Evolutionary conservation across 2,888 invertebrate species (phyloP).

Genomic region (Dermolepida albohirtum): DNA sequence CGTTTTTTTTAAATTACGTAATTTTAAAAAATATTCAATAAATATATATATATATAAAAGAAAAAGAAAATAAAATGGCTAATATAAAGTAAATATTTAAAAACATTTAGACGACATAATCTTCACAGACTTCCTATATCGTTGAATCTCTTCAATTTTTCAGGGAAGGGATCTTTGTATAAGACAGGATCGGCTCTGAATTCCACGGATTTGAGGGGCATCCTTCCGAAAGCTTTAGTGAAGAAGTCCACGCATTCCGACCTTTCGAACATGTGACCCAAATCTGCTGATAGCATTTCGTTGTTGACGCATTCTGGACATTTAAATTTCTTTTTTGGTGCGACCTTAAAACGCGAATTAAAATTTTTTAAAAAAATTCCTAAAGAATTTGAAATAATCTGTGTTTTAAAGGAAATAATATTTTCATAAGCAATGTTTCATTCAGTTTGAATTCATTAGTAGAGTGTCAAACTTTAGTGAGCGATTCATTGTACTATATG

Average conservation of each 20-base stretch:
- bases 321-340: conserved; percentile 96
- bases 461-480: too few species aligned
- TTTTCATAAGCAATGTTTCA: too few species aligned
- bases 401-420: too few species aligned
- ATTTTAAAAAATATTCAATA: too few species aligned
- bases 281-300: conserved; percentile 93
- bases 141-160: conserved; percentile 88
- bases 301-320: conserved; percentile 95
- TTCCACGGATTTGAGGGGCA: conserved; percentile 90
- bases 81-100: not conserved
- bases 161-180: conserved; percentile 87
- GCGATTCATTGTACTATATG: too few species aligned
- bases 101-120: not conserved
- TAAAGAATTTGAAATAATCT: too few species aligned
- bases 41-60: too few species aligned
- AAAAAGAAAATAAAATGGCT: too few species aligned
- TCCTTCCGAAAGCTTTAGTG: conserved; percentile 82
- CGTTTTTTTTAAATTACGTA: too few species aligned
- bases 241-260: conserved; percentile 88
- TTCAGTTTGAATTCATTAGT: too few species aligned
- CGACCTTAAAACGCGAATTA: conserved; percentile 72
- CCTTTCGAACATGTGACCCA: conserved; percentile 92
- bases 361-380: too few species aligned
- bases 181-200: conserved; percentile 96
- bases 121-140: conserved; percentile 87